Evolutionary conservation across 2,113 vertebrate species (phyloP), one percentile per base, ranked within the genome.

Genomic region (Brachyhypopomus occidentalis): DNA sequence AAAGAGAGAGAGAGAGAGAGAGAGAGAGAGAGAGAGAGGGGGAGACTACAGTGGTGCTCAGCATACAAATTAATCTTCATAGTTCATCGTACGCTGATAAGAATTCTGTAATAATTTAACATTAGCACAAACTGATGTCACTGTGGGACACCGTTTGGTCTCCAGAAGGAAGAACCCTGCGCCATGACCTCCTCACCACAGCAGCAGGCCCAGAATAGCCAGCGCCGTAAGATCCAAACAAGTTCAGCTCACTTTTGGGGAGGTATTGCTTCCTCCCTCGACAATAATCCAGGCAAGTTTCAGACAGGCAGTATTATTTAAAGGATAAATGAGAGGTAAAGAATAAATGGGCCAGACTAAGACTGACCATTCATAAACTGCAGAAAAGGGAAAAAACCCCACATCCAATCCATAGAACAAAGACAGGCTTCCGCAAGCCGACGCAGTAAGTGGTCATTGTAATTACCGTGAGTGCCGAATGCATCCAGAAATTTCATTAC

Each of bases 101-200:
- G 69, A 88, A 89, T 88, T 82, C 80, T 20, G 25, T 84, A 88
- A 89, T 89, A 89, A 89, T 88, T 86, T 83, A 89, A 91, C 90
- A 87, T 90, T 84, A 87, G 73, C n/a, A 85, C 80, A 90, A 83
- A 86, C 82, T 80, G 84, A 85, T 87, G 78, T 82, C 80, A 80
- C 88, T 75, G 25, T 45, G 77, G 80, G 84, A 86, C 56, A n/a
- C 6, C 2, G 78, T 45, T 69, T 30, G 55, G 83, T 72, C 48
- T 60, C 20, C 77, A 55, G 23, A 56, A 83, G 83, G 78, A 62
- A 59, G 34, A n/a, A 11, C 34, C 62, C 77, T 52, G 74, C 71
- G 72, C 55, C 4, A 70, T 59, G 8, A 9, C 1, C 41, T 8
- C 41, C 41, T 48, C 41, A 9, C 41, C 38, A 38, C 41, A 48